Base-by-base conservation (phyloP, 2,888 invertebrate genomes). In the Hybos culiciformis region DNA sequence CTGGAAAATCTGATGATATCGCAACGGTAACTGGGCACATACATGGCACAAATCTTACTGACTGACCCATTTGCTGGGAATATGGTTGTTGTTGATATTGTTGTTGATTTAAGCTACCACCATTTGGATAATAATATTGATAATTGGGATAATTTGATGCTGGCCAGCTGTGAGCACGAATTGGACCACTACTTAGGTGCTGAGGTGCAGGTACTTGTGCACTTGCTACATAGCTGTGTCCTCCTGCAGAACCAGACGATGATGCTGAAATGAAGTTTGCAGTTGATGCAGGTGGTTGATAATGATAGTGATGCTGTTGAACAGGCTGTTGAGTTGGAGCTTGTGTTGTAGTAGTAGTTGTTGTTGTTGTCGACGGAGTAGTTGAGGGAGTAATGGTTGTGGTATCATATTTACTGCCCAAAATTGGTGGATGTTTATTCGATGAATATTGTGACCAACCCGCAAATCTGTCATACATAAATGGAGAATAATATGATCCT, bases 31-130 rank as follows among this genome's bases (percentile, higher is more conserved):
- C 47, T 15, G 51, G 51, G 37, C 51, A 51, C 50, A 50, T 49
- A 29, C 51, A 51, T 8, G 51, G 51, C 15, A 51, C 50, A 37
- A 50, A 51, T 34, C 49, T 48, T 14, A 51, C 41, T 17, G 49
- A 48, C 29, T 46, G 49, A 7, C 43, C 26, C 4, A 39, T 15
- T 18, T 37, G 14, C 12, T 37, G 29, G n/a, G n/a, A n/a, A n/a
- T n/a, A n/a, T n/a, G n/a, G n/a, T 34, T 33, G 39, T 17, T 17
- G 15, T 17, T 32, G 32, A 32, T 15, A 15, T 19, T 36, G 21
- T n/a, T 32, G 23, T n/a, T 18, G n/a, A 11, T 18, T 11, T 19
- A 14, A 26, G 2, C n/a, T 3, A 19, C 14, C 14, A 6, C 7
- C 4, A 19, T 18, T 19, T 19, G 34, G n/a, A 23, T 41, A 24